Evolutionary conservation across 2,888 invertebrate genomes (phyloP).

Genomic region (Orgyia antiqua): DNA sequence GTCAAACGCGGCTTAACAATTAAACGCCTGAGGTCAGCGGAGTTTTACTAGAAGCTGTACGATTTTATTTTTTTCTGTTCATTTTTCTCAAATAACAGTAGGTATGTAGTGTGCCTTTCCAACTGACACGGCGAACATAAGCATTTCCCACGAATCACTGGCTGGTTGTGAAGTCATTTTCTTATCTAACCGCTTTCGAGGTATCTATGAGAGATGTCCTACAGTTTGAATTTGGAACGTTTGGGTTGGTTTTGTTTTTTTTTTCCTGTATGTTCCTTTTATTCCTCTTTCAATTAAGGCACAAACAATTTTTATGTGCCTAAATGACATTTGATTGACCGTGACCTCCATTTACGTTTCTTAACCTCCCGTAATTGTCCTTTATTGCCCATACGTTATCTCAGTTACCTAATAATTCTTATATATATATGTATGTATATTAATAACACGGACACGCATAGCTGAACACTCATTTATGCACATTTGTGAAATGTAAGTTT

Average conservation of each 20-base stretch:
- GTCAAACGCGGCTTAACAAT: conserved; percentile 73
- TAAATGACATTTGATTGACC: conserved; percentile 34
- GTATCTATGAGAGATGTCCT: conserved; percentile 18
- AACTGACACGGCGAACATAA: conserved; percentile 66
- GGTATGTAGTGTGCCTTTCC: conserved; percentile 71
- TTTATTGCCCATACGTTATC: too few species aligned
- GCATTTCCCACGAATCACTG: conserved; percentile 43
- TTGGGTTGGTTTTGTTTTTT: conserved; percentile 23
- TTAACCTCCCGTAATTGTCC: conserved; percentile 37
- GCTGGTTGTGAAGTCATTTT: conserved; percentile 31
- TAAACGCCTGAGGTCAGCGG: conserved; percentile 76
- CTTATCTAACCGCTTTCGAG: conserved; percentile 34
- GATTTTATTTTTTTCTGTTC: conserved; percentile 49
- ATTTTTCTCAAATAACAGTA: conserved; percentile 45
- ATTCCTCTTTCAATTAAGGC: conserved; percentile 23
- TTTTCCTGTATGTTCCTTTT: conserved; percentile 16
- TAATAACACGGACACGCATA: conserved; percentile 30
- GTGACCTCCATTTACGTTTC: conserved; percentile 40
- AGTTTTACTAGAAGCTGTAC: conserved; percentile 65
- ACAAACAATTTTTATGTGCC: conserved; percentile 17
- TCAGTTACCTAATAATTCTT: conserved; percentile 28
- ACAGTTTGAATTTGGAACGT: conserved; percentile 19
- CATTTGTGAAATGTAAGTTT: conserved; percentile 26
- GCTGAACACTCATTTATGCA: conserved; percentile 29
- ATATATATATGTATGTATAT: conserved; percentile 19